Base-by-base conservation (phyloP, 1,140 invertebrate species). In the Drosophila jambulina region DNA sequence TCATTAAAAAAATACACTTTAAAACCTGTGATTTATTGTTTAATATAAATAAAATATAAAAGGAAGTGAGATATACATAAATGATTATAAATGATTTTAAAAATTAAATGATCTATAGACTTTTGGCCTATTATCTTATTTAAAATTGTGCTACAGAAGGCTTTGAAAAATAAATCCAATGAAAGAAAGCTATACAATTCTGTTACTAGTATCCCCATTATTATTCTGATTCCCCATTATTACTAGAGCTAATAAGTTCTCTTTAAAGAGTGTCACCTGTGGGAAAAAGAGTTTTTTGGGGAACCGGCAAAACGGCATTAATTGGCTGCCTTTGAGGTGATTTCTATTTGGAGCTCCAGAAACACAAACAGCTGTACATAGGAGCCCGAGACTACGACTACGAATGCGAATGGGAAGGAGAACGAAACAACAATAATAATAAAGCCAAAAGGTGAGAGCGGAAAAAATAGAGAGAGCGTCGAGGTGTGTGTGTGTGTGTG, bases 271-370 rank as follows among this genome's bases (percentile, higher is more conserved):
- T 12, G 27, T 13, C 8, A 15, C 17, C 36, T 69, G 36, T 58
- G 7, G 23, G 5, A 15, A 25, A 45, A 53, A 72, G 38, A 68
- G 45, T 43, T 60, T 71, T 43, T 43, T 38, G 19, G 19, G 9
- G 21, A 32, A 19, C 53, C 43, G 38, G 68, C 34, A 34, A 27
- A 42, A 19, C 46, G 45, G 59, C 54, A 67, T 64, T 84, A 51
- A 78, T 67, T 74, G 38, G 45, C 46, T 75, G 59, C 42, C 69
- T 80, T 84, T 46, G 48, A 25, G 67, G 34, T 53, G 68, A 81
- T 84, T 86, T 84, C 82, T 81, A 84, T 84, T 84, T 84, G 74
- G 51, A 61, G 78, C 72, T 85, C 78, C 60, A 42, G 43, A 60
- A 23, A 53, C 57, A 77, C 80, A 82, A 78, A 68, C 77, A 77